phyloP scores from a whole-genome alignment of 2,113 vertebrate genomes.

The Struthidea cinerea region DNA sequence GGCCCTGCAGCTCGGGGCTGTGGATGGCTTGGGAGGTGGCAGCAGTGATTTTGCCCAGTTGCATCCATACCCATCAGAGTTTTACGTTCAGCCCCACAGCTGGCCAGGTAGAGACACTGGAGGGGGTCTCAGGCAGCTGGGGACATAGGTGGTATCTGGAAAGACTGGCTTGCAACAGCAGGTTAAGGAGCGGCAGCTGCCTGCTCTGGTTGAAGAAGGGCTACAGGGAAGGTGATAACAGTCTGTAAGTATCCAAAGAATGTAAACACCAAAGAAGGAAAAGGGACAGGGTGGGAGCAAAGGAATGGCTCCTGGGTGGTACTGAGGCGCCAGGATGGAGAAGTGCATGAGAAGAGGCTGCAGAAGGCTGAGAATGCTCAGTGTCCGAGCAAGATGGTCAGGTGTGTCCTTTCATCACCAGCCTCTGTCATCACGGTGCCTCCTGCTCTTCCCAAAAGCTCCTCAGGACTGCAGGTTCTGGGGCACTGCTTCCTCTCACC shows the following conservation, averaged over 20 bases:
- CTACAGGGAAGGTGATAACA: conserved; percentile 53
- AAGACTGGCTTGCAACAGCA: background rate
- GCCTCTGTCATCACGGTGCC: background rate
- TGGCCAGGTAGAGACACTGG: background rate
- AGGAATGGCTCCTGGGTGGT: conserved; percentile 35
- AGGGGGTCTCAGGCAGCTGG: background rate
- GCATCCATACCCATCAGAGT: background rate
- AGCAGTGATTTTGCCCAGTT: background rate
- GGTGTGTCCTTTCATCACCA: background rate
- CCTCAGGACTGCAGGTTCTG: background rate
- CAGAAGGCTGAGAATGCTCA: background rate
- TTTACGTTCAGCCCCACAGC: background rate
- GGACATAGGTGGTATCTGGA: background rate
- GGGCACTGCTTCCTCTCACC: background rate
- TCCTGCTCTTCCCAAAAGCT: background rate
- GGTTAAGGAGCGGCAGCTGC: conserved; percentile 31
- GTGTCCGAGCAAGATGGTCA: background rate
- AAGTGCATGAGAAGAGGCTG: background rate
- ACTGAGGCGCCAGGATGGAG: background rate
- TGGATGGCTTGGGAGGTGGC: fast-evolving
- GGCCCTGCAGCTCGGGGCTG: background rate
- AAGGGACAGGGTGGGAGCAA: conserved; percentile 8
- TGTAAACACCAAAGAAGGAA: conserved; percentile 69
- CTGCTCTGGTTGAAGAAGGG: background rate
- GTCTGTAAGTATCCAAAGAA: conserved; percentile 60